Base-by-base conservation (phyloP, 2,113 vertebrate genomes). In the Plecotus auritus region DNA sequence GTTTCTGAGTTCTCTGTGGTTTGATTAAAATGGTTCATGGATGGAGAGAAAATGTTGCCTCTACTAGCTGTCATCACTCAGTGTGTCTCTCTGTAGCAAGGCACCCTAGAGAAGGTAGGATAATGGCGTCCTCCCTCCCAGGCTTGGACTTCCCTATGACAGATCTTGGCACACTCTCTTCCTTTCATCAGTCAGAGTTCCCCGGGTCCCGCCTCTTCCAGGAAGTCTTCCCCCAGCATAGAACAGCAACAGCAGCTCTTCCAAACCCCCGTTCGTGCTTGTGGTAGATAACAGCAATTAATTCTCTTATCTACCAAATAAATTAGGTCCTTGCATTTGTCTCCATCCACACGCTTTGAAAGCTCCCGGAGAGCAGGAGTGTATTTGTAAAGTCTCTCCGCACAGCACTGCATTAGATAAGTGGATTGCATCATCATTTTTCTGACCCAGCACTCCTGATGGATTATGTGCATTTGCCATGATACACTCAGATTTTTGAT, bases 1-100 rank as follows among this genome's bases (percentile, higher is more conserved):
- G 23, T 45, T 73, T 84, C 83, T 47, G 64, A 23, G 23, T 96
- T 97, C 96, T 95, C 96, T 87, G 87, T 54, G 35, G 77, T 96
- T 96, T 94, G 97, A 98, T 97, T 97, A 94, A 94, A 97, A 97
- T 66, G 94, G 95, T 95, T 97, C 73, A 73, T 0, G 1, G 1
- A 16, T 5, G 22, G 22, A 90, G n/a, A 93, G 56, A n/a, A 61
- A 59, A 89, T 8, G 54, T 47, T 18, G 28, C 30, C 90, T 72
- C 47, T 51, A 10, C 54, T 32, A 26, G 9, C 74, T 73, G 35
- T 72, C 82, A 30, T 73, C 3, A 5, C 82, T 69, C 54, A 87
- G 45, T 73, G 45, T 73, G 18, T 69, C 66, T 59, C 51, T 77
- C 54, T 22, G 30, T 13, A n/a, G 66, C 2, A 17, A 54, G 49